These are phyloP conservation scores for Archaeoteleia sp. DNA, from an alignment of 2,888 invertebrate genomes.

Conservation along the genomic window DNA sequence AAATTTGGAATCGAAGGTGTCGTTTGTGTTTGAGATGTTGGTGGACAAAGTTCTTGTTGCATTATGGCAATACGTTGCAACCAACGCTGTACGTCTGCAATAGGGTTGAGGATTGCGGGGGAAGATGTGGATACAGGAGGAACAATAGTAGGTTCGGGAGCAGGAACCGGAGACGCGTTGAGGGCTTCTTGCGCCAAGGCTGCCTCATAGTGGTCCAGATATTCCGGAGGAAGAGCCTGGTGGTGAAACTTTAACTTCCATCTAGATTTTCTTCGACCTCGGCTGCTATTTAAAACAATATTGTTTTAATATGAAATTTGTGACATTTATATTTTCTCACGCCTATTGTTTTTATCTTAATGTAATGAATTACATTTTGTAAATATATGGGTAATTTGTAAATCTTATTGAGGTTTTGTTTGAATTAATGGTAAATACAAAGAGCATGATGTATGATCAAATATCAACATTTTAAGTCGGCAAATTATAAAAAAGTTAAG, in stretches of 20 bases:
- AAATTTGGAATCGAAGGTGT: slow-evolving; percentile 5
- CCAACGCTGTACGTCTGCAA: slow-evolving; percentile 78
- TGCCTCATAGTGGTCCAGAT: slow-evolving; percentile 87
- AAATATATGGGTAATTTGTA: too few species aligned
- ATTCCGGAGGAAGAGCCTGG: slow-evolving; percentile 86
- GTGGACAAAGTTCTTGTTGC: slow-evolving; percentile 77
- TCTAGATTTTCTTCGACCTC: slow-evolving; percentile 79
- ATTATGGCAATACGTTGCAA: slow-evolving; percentile 84
- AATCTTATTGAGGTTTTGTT: too few species aligned
- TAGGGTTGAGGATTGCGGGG: slow-evolving; percentile 60
- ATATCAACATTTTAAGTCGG: too few species aligned
- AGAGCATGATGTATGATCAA: too few species aligned
- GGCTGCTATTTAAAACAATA: slow-evolving; percentile 56
- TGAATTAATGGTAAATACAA: too few species aligned
- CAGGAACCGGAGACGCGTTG: slow-evolving; percentile 63
- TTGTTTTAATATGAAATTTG: slow-evolving; percentile 3
- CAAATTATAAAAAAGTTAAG: too few species aligned
- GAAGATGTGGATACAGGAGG: slow-evolving; percentile 60
- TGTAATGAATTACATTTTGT: too few species aligned
- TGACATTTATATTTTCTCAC: too few species aligned
- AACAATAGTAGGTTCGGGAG: slow-evolving; percentile 71
- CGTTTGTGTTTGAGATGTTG: slow-evolving; percentile 17
- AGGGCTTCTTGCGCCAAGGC: slow-evolving; percentile 78
- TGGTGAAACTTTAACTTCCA: slow-evolving; percentile 88
- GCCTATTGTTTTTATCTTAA: neutral